phyloP scores from a whole-genome alignment of 2,113 vertebrate species.

The Neomonachus schauinslandi region DNA sequence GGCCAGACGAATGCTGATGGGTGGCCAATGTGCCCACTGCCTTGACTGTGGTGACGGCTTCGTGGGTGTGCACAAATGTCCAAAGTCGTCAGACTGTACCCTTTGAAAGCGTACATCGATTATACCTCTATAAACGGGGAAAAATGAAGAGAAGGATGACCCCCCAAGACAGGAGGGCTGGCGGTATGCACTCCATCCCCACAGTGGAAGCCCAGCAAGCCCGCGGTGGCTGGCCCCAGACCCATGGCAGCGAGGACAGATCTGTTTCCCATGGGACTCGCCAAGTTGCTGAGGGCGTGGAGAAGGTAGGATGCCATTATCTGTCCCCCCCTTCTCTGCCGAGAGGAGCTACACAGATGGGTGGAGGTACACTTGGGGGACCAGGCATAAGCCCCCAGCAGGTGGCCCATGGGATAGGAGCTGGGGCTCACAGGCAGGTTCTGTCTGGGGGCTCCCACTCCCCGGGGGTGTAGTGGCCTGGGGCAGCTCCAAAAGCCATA shows the following conservation, averaged over 20 bases:
- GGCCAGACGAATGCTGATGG: fast-evolving
- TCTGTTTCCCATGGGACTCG: fast-evolving
- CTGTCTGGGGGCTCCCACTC: not conserved
- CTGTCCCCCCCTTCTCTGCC: not conserved
- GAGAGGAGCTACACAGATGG: no score
- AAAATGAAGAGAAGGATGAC: not conserved
- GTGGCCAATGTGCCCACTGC: fast-evolving
- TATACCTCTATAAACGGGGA: not conserved
- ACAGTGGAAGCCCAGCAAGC: not conserved
- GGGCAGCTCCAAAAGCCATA: not conserved
- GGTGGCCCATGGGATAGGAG: fast-evolving
- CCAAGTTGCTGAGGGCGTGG: fast-evolving
- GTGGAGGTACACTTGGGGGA: fast-evolving
- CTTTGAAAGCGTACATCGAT: fast-evolving
- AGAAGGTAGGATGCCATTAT: not conserved
- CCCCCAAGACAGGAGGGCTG: not conserved
- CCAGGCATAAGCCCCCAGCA: fast-evolving
- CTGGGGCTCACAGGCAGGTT: no score
- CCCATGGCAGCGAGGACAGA: not conserved
- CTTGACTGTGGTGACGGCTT: fast-evolving
- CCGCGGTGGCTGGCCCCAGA: fast-evolving
- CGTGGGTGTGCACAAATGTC: fast-evolving
- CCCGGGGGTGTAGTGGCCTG: not conserved
- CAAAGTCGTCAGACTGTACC: fast-evolving
- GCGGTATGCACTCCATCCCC: fast-evolving